Evolutionary conservation across 2,113 vertebrate species (phyloP), one percentile per base, ranked within the genome.

Genomic region (Tichodroma muraria): DNA sequence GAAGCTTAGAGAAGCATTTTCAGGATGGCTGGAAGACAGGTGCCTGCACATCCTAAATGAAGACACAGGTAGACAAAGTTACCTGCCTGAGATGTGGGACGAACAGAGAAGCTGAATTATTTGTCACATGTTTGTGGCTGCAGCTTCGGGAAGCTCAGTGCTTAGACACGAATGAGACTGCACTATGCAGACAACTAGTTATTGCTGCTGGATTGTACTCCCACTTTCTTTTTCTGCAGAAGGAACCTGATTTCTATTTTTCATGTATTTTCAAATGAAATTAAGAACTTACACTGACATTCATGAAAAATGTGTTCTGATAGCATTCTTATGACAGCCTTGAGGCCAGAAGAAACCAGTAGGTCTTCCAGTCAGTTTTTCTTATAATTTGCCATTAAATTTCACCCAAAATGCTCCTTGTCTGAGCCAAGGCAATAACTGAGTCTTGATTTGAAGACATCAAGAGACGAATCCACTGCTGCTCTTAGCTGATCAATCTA

Each of bases 21-120:
- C 49, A 47, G 44, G 15, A 15, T 25, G 56, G 33, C 30, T 4
- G 1, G 45, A 93, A 65, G 33, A 47, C 27, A n/a, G 5, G 17
- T 57, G 33, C 28, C 45, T 63, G 65, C 44, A 35, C 15, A 6
- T 59, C 35, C n/a, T 40, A 37, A 71, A 16, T 35, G 20, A 2
- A 66, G 49, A n/a, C 60, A n/a, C 11, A n/a, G 16, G 13, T 8
- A 14, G 18, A 47, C 6, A 21, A 27, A 20, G 15, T 71, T 30
- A 9, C 2, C 22, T 65, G 11, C 35, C 70, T 33, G 4, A 30
- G 53, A 5, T 8, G 10, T 0, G 2, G 30, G 20, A n/a, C n/a
- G 38, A 45, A 35, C 8, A 22, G 64, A 66, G 44, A 30, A 44
- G 27, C 44, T 37, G 61, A 56, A 18, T 40, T 5, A 6, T 38